Conservation (phyloP, 2,113 vertebrate species). For the Cebus imitator region DNA sequence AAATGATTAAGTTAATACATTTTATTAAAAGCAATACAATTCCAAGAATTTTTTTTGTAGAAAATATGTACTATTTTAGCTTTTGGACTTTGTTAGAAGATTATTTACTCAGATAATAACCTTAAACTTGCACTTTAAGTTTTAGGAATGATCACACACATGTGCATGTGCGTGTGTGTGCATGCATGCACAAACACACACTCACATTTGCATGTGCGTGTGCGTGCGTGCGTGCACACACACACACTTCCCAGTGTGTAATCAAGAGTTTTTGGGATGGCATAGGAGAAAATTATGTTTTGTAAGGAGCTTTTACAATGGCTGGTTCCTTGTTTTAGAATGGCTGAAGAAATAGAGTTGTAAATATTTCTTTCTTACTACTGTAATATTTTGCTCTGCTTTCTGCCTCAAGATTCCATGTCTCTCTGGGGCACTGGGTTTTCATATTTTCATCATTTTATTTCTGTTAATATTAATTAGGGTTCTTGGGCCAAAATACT, state of each 20-base stretch:
- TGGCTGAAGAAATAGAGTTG: background rate
- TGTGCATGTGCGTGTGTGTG: background rate
- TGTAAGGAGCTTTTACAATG: background rate
- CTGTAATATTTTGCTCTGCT: background rate
- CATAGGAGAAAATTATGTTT: background rate
- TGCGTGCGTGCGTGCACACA: background rate
- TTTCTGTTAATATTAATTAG: conserved; percentile 44
- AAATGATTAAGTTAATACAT: conserved; percentile 66
- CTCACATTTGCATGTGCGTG: background rate
- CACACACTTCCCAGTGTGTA: background rate
- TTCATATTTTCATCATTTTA: conserved; percentile 32
- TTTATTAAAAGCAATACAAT: conserved; percentile 66
- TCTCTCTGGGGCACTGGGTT: background rate
- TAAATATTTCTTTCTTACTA: background rate
- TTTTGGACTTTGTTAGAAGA: conserved; percentile 62
- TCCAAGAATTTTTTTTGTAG: conserved; percentile 39
- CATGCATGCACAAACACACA: background rate
- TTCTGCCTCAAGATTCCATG: conserved; percentile 9
- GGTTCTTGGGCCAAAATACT: background rate
- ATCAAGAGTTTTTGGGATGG: background rate
- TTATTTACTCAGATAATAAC: conserved; percentile 52
- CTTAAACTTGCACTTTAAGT: conserved; percentile 14
- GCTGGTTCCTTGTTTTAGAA: background rate
- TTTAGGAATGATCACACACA: background rate
- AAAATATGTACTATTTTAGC: conserved; percentile 22